Base-by-base conservation (phyloP, 2,888 invertebrate species). In the Netelia virgata region DNA sequence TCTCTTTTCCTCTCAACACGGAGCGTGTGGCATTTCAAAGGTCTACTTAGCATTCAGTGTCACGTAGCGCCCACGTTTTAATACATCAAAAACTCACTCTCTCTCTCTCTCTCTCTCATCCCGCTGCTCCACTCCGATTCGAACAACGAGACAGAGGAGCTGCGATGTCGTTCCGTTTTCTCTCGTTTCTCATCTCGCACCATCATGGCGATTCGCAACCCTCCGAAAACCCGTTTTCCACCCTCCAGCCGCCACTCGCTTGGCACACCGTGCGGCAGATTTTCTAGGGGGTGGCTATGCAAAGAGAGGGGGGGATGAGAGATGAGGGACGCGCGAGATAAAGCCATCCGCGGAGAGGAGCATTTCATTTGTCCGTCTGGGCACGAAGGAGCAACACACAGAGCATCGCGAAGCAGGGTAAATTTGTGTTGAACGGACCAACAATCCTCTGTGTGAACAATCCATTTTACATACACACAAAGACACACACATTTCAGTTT, bases 1-100 rank as follows among this genome's bases (percentile, higher is more conserved):
- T 68, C 75, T 59, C 23, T 50, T 68, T 70, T 70, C 36, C 80
- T 81, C 36, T 81, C 88, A 88, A 87, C 86, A 83, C 87, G 86
- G 81, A 88, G 89, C 90, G 90, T 89, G 90, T 88, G 90, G 89
- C 86, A 88, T 91, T 91, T 91, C 90, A 89, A 91, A 90, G 90
- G 91, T 91, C 92, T 92, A 91, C 92, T 93, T 92, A 92, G 91
- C 91, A 93, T 93, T 93, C 93, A 90, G 92, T 93, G 93, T 93
- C 93, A 93, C 93, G 93, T 92, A 93, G 92, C 89, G 88, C 89
- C 90, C 90, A 90, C 89, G 92, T 90, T 93, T 93, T 93, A 93
- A 93, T 93, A 92, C 91, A 92, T 93, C 93, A 93, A 93, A 93
- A 93, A 92, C 89, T 91, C 90, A 75, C 86, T 43, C 86, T 87